Conservation (phyloP, 2,113 vertebrate genomes). For the Jacana jacana region DNA sequence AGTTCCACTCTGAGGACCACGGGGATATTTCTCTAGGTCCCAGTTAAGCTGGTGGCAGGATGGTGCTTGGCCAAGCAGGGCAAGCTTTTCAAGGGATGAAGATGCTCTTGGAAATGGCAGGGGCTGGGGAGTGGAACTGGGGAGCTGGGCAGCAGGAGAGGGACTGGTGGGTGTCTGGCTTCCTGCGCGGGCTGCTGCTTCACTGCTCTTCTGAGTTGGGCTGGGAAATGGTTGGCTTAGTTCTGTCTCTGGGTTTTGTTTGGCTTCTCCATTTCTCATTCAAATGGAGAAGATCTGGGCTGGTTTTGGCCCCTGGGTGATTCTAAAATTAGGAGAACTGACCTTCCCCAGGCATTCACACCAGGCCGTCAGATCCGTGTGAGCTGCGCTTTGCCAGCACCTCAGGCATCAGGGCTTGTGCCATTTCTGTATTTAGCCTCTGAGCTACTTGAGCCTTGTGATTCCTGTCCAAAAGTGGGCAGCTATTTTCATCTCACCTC, state of each 20-base stretch:
- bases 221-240: not conserved
- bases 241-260: not conserved
- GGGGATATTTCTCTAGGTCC: not conserved
- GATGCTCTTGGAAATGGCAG: not conserved
- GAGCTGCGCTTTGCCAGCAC: not conserved
- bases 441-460: not conserved
- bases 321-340: not conserved
- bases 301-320: not conserved
- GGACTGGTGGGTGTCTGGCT: rapidly evolving
- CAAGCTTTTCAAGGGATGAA: not conserved
- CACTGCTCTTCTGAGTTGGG: not conserved
- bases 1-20: not conserved
- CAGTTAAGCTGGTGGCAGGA: not conserved
- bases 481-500: not conserved
- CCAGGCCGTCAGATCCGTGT: not conserved
- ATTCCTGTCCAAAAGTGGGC: not conserved
- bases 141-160: not conserved
- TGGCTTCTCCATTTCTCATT: not conserved
- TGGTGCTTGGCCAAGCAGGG: not conserved
- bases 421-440: not conserved
- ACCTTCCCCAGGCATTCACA: not conserved
- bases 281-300: not conserved
- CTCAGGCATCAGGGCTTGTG: not conserved
- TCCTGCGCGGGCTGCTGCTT: not conserved
- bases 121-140: not conserved